Evolutionary conservation across 2,797 vertebrate genomes (phyloP).

Genomic region (Sitta carolinensis): DNA sequence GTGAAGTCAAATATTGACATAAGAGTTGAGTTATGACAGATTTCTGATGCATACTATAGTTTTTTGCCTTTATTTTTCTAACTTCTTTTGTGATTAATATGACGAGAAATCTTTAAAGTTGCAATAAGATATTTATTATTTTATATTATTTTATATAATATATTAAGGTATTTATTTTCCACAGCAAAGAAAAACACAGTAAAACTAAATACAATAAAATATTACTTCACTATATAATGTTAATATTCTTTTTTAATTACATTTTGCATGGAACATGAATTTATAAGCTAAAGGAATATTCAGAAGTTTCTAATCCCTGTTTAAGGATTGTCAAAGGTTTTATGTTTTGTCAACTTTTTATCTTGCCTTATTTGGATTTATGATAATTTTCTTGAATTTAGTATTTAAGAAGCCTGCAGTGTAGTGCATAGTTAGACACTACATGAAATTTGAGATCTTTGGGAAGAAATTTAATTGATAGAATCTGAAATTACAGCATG

Average conservation of each 20-base stretch:
- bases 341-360: not conserved
- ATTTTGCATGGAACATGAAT: not conserved
- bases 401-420: not conserved
- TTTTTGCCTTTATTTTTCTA: not conserved
- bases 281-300: not conserved
- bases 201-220: not conserved
- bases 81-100: not conserved
- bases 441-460: not conserved
- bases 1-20: not conserved
- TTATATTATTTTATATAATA: too few relatives aligned
- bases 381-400: not conserved
- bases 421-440: not conserved
- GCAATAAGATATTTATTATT: not conserved
- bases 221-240: not conserved
- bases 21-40: slow-evolving; percentile 5
- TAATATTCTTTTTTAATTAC: not conserved
- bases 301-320: not conserved
- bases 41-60: not conserved
- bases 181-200: not conserved
- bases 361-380: not conserved
- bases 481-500: not conserved
- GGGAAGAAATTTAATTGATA: not conserved
- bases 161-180: not conserved
- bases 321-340: not conserved
- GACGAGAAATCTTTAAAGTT: not conserved